Evolutionary conservation across 1,140 invertebrate genomes (phyloP), one percentile per base, ranked within the genome.

Genomic region (Drosophila watanabei): DNA sequence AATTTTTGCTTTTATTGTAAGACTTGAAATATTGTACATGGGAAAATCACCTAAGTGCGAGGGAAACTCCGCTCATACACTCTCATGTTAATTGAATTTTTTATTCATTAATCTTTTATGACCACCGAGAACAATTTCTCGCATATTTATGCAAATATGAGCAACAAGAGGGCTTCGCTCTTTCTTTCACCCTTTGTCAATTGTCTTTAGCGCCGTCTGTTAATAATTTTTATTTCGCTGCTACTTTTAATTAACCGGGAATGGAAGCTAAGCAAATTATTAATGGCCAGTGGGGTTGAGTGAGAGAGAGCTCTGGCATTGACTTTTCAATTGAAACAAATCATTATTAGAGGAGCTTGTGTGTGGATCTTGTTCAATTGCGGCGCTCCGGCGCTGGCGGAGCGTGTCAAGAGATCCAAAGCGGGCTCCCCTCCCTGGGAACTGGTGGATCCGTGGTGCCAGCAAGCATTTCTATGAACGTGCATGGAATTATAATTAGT

Each of bases 251-350:
- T 80, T 80, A 80, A 80, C 61, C 48, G 46, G 60, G 48, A 45
- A 54, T 60, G 54, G 30, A 62, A 62, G 64, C 76, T 70, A 79
- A 70, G 58, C 76, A 68, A 62, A 79, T 79, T 79, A 79, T 61
- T 81, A 77, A 69, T 75, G 52, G 61, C 49, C 73, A 77, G 45
- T 49, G 71, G 43, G 69, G 18, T 41, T 56, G 52, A 16, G 30
- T 32, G 41, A n/a, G 62, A 13, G 63, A 35, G 39, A 78, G 43
- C 63, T 61, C 69, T 85, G 86, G 56, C 86, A 89, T 89, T 89
- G 86, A 90, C 75, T 89, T 85, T 89, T 89, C 86, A 89, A 89
- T 89, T 89, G 86, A 89, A 89, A 89, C 87, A 89, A 89, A 90
- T 89, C 86, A 89, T 89, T 86, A 89, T 85, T 90, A 82, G 69